These are phyloP conservation scores for Gymnoscelis rufifasciata DNA, from an alignment of 2,888 invertebrate species.

Conservation along the genomic window DNA sequence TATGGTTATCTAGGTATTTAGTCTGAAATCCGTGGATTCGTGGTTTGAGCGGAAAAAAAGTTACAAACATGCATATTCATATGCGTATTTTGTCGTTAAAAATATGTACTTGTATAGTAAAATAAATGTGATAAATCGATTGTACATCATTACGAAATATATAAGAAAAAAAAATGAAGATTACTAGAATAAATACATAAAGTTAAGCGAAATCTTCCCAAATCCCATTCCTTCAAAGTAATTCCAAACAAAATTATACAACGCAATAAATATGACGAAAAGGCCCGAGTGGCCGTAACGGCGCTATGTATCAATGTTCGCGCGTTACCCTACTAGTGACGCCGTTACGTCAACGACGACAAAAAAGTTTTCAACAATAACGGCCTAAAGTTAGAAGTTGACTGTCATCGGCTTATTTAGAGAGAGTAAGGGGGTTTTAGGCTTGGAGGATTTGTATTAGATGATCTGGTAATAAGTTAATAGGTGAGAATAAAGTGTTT, in stretches of 20 bases:
- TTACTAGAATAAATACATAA: too few species aligned
- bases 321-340: conserved; percentile 2
- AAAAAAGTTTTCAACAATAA: conserved; percentile 50
- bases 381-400: conserved; percentile 45
- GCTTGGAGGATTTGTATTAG: conserved; percentile 6
- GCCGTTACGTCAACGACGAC: conserved; percentile 36
- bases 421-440: conserved; percentile 32
- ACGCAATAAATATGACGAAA: conserved; percentile 27
- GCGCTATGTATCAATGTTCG: conserved; percentile 56
- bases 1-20: too few species aligned
- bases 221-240: conserved; percentile 26
- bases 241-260: conserved; percentile 28
- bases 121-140: too few species aligned
- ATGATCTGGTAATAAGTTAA: too few species aligned
- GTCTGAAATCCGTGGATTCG: too few species aligned
- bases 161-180: too few species aligned
- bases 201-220: conserved; percentile 1
- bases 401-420: conserved; percentile 56
- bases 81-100: too few species aligned
- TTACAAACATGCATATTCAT: too few species aligned
- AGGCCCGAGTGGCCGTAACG: conserved; percentile 52
- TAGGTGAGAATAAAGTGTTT: too few species aligned
- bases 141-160: too few species aligned
- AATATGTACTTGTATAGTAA: too few species aligned
- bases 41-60: too few species aligned